Base-by-base conservation (phyloP, 2,113 vertebrate genomes). In the Cisticola juncidis region DNA sequence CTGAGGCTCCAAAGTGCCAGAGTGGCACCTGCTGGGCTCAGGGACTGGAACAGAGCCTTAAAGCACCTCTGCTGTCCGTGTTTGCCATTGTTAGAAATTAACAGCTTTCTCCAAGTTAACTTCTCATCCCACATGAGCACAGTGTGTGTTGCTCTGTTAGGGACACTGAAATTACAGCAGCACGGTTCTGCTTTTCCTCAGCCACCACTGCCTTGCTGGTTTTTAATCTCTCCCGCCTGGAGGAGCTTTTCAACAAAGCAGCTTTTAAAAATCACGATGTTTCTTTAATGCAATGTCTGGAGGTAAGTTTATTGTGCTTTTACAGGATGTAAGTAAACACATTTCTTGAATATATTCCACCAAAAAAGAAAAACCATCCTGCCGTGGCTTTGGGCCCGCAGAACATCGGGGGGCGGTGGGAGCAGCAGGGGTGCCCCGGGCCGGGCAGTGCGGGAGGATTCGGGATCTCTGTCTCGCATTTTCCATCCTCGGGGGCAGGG, bases 211-310 rank as follows among this genome's bases (percentile, higher is more conserved):
- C 29, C 42, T 86, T 72, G 19, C 70, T 60, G 14, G n/a, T 11
- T 56, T 81, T 85, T 73, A 51, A 60, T 95, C 64, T 84, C 60
- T 68, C 76, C 44, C 94, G 83, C 80, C 80, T 86, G 86, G 83
- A 94, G 86, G 86, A 83, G 60, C 68, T 89, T 81, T 61, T 81
- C 83, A 90, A 86, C 76, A 93, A 91, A 88, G 83, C 9, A 88
- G 86, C 76, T 92, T 97, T 68, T 56, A 21, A 74, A 95, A 95
- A 93, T 68, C 83, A 25, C 3, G 5, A 22, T 5, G 14, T 86
- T 86, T 60, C 69, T 84, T 73, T 74, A 81, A 78, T 31, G 35
- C 48, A 58, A 2, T 9, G 38, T 45, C 80, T 88, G 69, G 77
- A 86, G 86, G 81, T 77, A 71, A 71, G 72, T 45, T 92, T 58